phyloP scores from a whole-genome alignment of 2,888 invertebrate genomes.

The Cyclophora albipunctata region DNA sequence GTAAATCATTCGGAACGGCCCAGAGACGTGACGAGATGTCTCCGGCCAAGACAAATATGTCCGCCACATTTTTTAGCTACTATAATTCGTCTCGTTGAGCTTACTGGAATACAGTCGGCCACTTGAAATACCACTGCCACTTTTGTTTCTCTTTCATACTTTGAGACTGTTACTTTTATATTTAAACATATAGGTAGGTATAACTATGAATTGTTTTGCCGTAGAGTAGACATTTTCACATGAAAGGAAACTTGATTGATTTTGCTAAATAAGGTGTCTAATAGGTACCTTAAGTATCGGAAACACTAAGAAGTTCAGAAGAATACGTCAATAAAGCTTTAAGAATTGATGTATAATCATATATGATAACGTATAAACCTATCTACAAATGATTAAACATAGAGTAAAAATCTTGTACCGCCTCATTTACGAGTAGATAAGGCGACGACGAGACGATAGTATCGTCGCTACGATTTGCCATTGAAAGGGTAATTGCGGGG shows the following conservation, averaged over 20 bases:
- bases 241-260: no score
- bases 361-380: no score
- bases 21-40: constrained; percentile 70
- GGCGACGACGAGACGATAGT: no score
- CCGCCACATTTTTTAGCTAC: constrained; percentile 58
- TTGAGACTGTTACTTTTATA: constrained; percentile 12
- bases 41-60: constrained; percentile 65
- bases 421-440: no score
- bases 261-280: no score
- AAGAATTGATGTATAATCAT: no score
- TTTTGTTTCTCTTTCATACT: constrained; percentile 29
- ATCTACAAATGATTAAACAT: no score
- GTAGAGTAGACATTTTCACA: no score
- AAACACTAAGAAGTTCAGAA: no score
- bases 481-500: constrained; percentile 52
- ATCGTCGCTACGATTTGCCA: constrained; percentile 40
- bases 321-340: no score
- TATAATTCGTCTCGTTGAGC: constrained; percentile 54
- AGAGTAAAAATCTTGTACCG: no score
- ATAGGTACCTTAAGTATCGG: no score
- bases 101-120: constrained; percentile 38
- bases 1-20: constrained; percentile 70
- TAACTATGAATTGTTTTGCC: neutral
- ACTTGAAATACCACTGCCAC: constrained; percentile 33
- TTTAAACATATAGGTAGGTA: neutral